Base-by-base conservation (phyloP, 2,113 vertebrate genomes). In the Epinephelus moara region DNA sequence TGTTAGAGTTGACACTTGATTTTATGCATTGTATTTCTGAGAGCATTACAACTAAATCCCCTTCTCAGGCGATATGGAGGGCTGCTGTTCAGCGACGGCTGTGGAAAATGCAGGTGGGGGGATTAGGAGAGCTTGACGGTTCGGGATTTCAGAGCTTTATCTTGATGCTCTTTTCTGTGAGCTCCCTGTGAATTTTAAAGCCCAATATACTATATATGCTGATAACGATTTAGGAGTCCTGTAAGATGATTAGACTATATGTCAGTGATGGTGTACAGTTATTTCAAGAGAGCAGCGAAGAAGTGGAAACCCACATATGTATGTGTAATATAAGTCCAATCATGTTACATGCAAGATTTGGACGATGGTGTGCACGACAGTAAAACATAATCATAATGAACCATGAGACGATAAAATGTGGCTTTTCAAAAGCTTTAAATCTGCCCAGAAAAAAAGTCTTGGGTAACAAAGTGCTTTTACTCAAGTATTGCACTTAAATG, bases 11-110 rank as follows among this genome's bases (percentile, higher is more conserved):
- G 86, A 93, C 90, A 80, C 85, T 91, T 85, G 70, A 84, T 91
- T 93, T 95, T 79, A 84, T 85, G 88, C 85, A 72, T 89, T 88
- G 87, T 88, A 82, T 94, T 94, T 94, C 80, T 79, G 86, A 90
- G 71, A 78, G 88, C 87, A 87, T 94, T 89, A 93, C 81, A 82
- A 87, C 63, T 85, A 92, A 94, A 92, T 93, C 90, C 85, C 67
- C 71, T 63, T 78, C 88, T 81, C 76, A 88, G 75, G 81, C 80
- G 87, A 71, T 84, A 63, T 71, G 85, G 37, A 75, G 73, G 77
- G 75, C 84, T 73, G 85, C 84, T 84, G 82, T 84, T 77, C 52
- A 21, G 61, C 25, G 64, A 64, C 81, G 62, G 80, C 91, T 89
- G 75, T 77, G 80, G 81, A 52, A 63, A 61, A 82, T 90, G 70